Base-by-base conservation (phyloP, 2,888 invertebrate species). In the Pollenia amentaria region DNA sequence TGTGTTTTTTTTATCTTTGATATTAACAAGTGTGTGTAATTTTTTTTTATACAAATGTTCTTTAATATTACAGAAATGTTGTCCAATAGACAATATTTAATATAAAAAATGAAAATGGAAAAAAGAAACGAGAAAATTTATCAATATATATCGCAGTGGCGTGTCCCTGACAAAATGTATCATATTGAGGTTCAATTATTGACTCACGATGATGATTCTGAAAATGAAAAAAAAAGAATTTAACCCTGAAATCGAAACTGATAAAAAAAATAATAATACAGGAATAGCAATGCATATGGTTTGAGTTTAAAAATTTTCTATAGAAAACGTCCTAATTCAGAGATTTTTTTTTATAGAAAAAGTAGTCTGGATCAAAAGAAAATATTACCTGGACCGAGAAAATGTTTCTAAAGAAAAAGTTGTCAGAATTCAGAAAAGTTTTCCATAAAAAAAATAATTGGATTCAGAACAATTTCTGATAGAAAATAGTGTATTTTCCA, bases 71-170 rank as follows among this genome's bases (percentile, higher is more conserved):
- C 72, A 96, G 94, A 93, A 97, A 97, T 85, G 97, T 97, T 89
- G 96, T 96, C 98, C 98, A 98, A 92, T 98, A 98, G 14, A 97
- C 96, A 88, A 97, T 96, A 92, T 98, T 98, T n/a, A 98, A 94
- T 91, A 97, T 96, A 90, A 97, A 96, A 94, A 98, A 98, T 4
- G 97, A 97, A 92, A 97, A 97, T 0, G 98, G 98, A 89, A 98
- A 98, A 94, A 97, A 97, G 94, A 97, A 96, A 90, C 97, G 95
- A 67, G 97, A 97, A 93, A 97, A 96, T 91, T 97, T 96, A 93
- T 98, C 98, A 90, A 98, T 97, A 93, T 96, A 97, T 87, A 97
- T 94, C 14, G 97, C 97, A 81, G 96, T 96, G 92, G 96, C 96
- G 82, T 96, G 94, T 75, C 96, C 97, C 92, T 96, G 95, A 93